Evolutionary conservation across 2,888 invertebrate genomes (phyloP).

Genomic region (Noctua pronuba): DNA sequence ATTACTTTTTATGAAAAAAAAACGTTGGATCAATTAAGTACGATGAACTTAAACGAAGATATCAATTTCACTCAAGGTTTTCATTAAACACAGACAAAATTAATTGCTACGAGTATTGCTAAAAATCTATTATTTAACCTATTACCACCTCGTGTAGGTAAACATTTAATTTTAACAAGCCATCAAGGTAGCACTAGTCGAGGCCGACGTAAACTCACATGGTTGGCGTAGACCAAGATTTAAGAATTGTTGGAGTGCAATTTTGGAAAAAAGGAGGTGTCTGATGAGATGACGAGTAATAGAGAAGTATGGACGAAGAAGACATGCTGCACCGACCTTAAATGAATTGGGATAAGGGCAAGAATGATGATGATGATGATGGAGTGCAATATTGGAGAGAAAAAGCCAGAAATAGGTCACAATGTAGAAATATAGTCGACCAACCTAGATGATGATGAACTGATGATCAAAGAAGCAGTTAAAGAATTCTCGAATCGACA

Average conservation of each 20-base stretch:
- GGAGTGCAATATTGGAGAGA: not conserved
- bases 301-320: too few relatives aligned
- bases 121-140: slow-evolving; percentile 41
- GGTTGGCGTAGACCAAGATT: not conserved
- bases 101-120: slow-evolving; percentile 37
- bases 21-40: not conserved
- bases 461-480: not conserved
- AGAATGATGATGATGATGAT: too few relatives aligned
- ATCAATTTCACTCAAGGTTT: slow-evolving; percentile 11
- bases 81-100: slow-evolving; percentile 11
- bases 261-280: not conserved
- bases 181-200: slow-evolving; percentile 56
- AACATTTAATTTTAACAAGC: slow-evolving; percentile 64
- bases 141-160: slow-evolving; percentile 23
- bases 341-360: too few relatives aligned
- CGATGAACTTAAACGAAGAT: too few relatives aligned
- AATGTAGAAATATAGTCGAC: not conserved
- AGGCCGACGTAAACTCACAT: not conserved
- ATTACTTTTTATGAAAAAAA: not conserved
- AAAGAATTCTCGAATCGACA: not conserved
- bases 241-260: not conserved
- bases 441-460: not conserved
- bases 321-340: too few relatives aligned
- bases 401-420: not conserved
- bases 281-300: too few relatives aligned